phyloP scores from a whole-genome alignment of 2,113 vertebrate genomes.

The Chloropsis hardwickii region DNA sequence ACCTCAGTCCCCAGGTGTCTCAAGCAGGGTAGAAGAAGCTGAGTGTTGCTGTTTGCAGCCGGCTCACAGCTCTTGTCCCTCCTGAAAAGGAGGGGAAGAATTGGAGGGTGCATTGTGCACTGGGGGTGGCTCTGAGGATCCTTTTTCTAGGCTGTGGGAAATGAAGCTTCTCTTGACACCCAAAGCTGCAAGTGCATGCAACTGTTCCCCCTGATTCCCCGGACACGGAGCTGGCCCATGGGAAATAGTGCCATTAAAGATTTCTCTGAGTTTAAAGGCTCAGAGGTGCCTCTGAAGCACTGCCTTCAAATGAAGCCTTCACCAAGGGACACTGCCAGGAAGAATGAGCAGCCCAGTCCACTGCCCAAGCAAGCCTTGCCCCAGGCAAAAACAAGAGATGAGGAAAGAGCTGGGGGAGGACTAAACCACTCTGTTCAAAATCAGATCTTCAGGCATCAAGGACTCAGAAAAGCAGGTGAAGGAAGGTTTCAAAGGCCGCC shows the following conservation, averaged over 20 bases:
- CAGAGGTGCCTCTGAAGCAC: background rate
- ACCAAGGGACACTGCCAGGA: background rate
- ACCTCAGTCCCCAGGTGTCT: background rate
- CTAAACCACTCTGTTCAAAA: background rate
- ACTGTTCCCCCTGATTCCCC: background rate
- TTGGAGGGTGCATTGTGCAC: background rate
- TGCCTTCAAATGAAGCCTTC: background rate
- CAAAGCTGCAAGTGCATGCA: background rate
- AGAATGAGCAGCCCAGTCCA: background rate
- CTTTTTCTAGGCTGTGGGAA: background rate
- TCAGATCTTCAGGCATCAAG: background rate
- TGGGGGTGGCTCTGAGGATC: background rate
- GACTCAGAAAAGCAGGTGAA: background rate
- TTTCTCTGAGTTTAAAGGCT: background rate
- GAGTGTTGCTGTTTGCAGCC: background rate
- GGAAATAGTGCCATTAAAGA: background rate
- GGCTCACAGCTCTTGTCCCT: background rate
- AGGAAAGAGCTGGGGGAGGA: background rate
- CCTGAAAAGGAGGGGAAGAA: background rate
- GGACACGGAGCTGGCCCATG: rapidly evolving
- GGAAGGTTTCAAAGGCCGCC: background rate
- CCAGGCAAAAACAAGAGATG: background rate
- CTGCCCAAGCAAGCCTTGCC: background rate
- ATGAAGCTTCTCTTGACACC: background rate
- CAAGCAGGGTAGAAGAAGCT: background rate